A percentile compares a stretch with the other conserved stretches of the same genome.
Evolutionary conservation across 1,140 invertebrate species (phyloP).

Genomic region (Ostrea denselamellosa): DNA sequence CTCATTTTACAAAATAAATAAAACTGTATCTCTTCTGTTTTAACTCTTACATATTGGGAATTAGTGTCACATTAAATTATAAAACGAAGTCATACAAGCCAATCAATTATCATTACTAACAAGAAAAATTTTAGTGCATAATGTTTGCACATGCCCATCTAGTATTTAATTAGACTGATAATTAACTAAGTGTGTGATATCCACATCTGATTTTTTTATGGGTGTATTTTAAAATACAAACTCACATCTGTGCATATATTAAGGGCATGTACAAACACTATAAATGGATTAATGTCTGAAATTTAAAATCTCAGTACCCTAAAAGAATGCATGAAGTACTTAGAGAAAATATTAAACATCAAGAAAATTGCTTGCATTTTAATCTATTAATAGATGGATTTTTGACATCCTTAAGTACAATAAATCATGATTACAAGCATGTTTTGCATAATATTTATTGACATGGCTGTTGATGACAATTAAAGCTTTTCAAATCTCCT

Average conservation of each 20-base stretch:
- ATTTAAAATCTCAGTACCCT: too few species aligned
- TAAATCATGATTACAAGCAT: background rate
- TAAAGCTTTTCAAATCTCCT: background rate
- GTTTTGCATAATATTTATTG: background rate
- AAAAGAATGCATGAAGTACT: too few species aligned
- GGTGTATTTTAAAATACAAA: too few species aligned
- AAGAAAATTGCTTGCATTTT: background rate
- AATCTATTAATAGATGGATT: background rate
- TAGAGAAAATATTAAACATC: too few species aligned
- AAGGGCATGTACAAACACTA: too few species aligned
- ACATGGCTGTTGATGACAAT: background rate
- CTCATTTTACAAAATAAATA: constrained; percentile 15
- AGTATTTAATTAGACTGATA: too few species aligned
- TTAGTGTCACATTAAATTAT: background rate
- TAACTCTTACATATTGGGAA: background rate
- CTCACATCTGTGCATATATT: too few species aligned
- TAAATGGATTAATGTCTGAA: too few species aligned
- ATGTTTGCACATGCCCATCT: too few species aligned
- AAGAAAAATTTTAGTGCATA: too few species aligned
- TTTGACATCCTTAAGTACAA: background rate
- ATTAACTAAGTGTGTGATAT: too few species aligned
- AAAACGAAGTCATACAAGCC: background rate
- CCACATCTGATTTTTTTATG: too few species aligned
- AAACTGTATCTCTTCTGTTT: background rate
- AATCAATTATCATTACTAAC: background rate